phyloP scores from a whole-genome alignment of 2,888 invertebrate genomes.

The Microchrysa polita region DNA sequence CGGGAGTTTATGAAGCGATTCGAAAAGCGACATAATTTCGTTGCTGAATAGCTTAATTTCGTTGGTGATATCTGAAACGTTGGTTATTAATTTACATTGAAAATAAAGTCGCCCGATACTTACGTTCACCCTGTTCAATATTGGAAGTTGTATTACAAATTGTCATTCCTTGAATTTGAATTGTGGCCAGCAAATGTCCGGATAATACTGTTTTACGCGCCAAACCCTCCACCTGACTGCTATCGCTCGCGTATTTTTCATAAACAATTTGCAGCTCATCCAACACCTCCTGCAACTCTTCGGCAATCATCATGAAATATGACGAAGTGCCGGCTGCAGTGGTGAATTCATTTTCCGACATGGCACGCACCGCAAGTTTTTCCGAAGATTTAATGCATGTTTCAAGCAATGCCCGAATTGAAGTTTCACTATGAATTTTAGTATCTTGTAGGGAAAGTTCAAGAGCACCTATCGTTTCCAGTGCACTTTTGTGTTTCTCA shows the following conservation, averaged over 20 bases:
- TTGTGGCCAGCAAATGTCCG: conserved; percentile 68
- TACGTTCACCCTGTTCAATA: conserved; percentile 73
- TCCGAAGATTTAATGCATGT: conserved; percentile 55
- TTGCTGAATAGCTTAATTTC: conserved; percentile 71
- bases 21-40: conserved; percentile 66
- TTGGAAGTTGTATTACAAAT: conserved; percentile 80
- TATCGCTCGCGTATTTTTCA: conserved; percentile 58
- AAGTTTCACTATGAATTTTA: conserved; percentile 59
- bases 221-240: conserved; percentile 55
- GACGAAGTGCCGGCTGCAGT: conserved; percentile 53
- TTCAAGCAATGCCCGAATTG: conserved; percentile 53
- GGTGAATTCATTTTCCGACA: conserved; percentile 54
- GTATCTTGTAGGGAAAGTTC: conserved; percentile 55
- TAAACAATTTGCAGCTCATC: conserved; percentile 54
- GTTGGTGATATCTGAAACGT: conserved; percentile 67
- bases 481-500: conserved; percentile 61
- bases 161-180: conserved; percentile 78
- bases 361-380: conserved; percentile 53
- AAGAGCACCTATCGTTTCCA: conserved; percentile 54
- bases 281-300: conserved; percentile 54
- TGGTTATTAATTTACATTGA: neutral
- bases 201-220: conserved; percentile 54
- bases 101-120: conserved; percentile 55
- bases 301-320: conserved; percentile 55
- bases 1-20: conserved; percentile 62